Percentiles rank a stretch among this genome's conserved stretches.
These are phyloP conservation scores for Drosophila stalkeri DNA, from an alignment of 2,888 invertebrate species.

Conservation along the genomic window DNA sequence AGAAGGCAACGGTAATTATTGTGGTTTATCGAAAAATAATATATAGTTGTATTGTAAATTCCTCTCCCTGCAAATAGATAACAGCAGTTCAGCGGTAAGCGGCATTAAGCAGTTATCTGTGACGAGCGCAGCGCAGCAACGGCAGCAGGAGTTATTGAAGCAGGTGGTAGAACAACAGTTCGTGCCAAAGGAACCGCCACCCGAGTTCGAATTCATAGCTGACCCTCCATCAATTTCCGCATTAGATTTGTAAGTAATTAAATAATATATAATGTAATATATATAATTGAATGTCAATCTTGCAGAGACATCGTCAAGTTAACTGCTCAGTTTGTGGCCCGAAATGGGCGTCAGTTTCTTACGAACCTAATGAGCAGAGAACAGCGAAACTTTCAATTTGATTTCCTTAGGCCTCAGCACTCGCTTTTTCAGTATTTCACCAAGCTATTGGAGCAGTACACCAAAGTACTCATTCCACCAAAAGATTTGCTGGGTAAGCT, in stretches of 20 bases:
- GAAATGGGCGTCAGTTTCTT: constrained; percentile 98
- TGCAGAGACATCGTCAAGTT: constrained; percentile 97
- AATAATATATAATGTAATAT: no score
- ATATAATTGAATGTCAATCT: neutral
- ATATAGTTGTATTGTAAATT: neutral
- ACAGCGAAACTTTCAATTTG: constrained; percentile 99
- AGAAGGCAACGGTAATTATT: constrained; percentile 91
- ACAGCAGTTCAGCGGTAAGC: constrained; percentile 82
- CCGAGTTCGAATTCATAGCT: constrained; percentile 96
- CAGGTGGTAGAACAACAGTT: constrained; percentile 94
- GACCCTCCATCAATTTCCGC: constrained; percentile 99
- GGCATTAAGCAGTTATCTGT: constrained; percentile 87
- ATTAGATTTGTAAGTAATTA: constrained; percentile 91
- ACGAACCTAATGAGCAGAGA: constrained; percentile 99
- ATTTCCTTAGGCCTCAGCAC: constrained; percentile 99
- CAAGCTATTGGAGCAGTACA: constrained; percentile 98
- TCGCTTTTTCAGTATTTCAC: constrained; percentile 99
- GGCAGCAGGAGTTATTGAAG: constrained; percentile 94
- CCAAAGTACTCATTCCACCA: constrained; percentile 97
- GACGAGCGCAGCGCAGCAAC: constrained; percentile 92
- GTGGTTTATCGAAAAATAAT: neutral
- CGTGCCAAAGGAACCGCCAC: constrained; percentile 95
- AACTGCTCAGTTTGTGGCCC: constrained; percentile 99
- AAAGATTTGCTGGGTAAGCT: constrained; percentile 94
- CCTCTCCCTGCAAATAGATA: constrained; percentile 39